These are phyloP conservation scores for Bombus terrestris DNA, from an alignment of 1,140 invertebrate genomes.

Conservation along the genomic window DNA sequence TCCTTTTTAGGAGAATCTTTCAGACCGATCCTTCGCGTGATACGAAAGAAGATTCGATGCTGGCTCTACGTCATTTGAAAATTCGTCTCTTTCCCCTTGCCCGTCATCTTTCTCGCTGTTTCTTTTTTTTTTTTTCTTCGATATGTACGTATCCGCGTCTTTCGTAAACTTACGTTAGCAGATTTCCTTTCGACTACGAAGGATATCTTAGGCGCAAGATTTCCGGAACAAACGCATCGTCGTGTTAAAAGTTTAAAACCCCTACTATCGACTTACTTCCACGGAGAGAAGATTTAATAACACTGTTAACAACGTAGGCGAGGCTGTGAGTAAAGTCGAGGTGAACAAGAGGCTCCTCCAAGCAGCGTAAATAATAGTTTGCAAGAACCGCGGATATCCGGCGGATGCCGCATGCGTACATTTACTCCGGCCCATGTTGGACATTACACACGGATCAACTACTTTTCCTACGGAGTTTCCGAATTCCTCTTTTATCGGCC, in stretches of 20 bases:
- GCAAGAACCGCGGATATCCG: conserved; percentile 61
- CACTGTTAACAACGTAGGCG: neutral
- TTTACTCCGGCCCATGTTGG: neutral
- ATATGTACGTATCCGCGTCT: too few relatives aligned
- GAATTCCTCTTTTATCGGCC: neutral
- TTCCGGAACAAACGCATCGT: neutral
- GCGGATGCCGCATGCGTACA: conserved; percentile 59
- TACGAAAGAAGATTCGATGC: neutral
- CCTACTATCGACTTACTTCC: too few relatives aligned
- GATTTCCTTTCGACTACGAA: too few relatives aligned
- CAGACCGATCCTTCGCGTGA: neutral
- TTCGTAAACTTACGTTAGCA: too few relatives aligned
- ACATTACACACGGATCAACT: neutral
- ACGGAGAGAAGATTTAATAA: neutral
- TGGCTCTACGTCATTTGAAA: too few relatives aligned
- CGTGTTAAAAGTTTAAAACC: neutral
- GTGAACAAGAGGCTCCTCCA: conserved; percentile 5
- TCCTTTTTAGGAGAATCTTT: conserved; percentile 32
- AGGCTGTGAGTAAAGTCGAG: neutral
- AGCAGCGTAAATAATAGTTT: conserved; percentile 29
- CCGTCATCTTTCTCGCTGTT: too few relatives aligned
- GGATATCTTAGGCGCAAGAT: neutral
- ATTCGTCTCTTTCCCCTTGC: too few relatives aligned
- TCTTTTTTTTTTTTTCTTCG: too few relatives aligned
- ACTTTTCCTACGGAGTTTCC: neutral